Evolutionary conservation across 1,140 invertebrate species (phyloP), one percentile per base, ranked within the genome.

Genomic region (Panagrolaimus sp.): DNA sequence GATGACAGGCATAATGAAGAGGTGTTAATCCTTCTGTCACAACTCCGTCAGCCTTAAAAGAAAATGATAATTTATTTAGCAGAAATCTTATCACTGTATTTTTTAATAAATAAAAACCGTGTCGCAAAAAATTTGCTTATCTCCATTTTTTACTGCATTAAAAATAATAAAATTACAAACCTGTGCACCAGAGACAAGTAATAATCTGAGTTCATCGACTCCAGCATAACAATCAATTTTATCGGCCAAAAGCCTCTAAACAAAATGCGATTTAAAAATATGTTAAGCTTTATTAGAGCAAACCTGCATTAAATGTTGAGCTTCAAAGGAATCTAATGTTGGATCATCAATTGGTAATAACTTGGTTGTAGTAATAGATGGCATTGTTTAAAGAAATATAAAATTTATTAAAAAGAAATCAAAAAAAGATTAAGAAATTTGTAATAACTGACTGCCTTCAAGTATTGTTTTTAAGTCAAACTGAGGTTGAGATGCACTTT

Each of bases 1-100:
- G 89, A 89, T 91, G 93, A 57, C 92, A 90, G 0, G 92, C 92
- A 82, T 94, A 95, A 83, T 94, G 92, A 14, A 95, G 84, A 0
- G 92, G 91, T 57, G 89, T 87, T 27, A 94, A 84, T 75, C 68
- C 82, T 69, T 86, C 85, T 9, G 84, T 85, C 1, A 88, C 86
- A 5, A 84, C 77, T 38, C 83, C 84, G 69, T 87, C 87, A 8
- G 83, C 78, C 68, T 74, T 31, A 67, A 74, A 72, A 42, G 9
- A 11, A 64, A 31, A 20, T 43, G 45, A 31, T 45, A 4, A 38
- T 38, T 38, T 38, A 38, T 38, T 38, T 38, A 4, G 31, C 31
- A 38, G 31, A 38, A 38, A 38, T 38, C 31, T 38, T 38, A 38
- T 38, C 31, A 4, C 2, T 2, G 31, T 38, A n/a, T 38, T 38